Percentiles rank a stretch among this genome's conserved stretches.
phyloP scores from a whole-genome alignment of 2,797 vertebrate species.

The Enoplosus armatus region DNA sequence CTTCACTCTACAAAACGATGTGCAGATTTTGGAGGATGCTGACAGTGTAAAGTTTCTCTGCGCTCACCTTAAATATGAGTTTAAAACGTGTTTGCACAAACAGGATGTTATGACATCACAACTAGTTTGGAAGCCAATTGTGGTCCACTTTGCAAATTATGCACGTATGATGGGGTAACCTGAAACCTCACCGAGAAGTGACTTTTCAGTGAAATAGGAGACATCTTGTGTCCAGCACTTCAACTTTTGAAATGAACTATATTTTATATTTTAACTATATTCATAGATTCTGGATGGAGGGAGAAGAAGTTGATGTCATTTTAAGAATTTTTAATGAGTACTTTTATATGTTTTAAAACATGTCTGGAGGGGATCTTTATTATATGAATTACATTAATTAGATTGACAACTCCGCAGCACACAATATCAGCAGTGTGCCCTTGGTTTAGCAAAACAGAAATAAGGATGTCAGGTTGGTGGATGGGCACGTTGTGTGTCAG shows the following conservation, averaged over 20 bases:
- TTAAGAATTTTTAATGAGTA: background rate
- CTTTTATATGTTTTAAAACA: background rate
- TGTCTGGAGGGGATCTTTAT: too few species aligned
- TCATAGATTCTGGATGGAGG: background rate
- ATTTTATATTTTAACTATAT: background rate
- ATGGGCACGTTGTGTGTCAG: background rate
- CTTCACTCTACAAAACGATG: slow-evolving; percentile 3
- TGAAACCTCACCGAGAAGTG: background rate
- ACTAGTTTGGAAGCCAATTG: too few species aligned
- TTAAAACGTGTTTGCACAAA: background rate
- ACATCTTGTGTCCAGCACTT: background rate
- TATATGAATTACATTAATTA: too few species aligned
- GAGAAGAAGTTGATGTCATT: background rate
- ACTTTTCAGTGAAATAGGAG: background rate
- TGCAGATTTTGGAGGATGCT: background rate
- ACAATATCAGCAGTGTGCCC: background rate
- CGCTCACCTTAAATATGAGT: slow-evolving; percentile 5
- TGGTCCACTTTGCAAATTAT: background rate
- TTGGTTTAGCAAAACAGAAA: too few species aligned
- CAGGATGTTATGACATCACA: too few species aligned
- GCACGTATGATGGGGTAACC: background rate
- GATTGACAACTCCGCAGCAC: too few species aligned
- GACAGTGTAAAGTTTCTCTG: slow-evolving; percentile 3
- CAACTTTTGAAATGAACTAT: background rate
- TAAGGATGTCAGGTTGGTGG: too few species aligned